phyloP scores from a whole-genome alignment of 2,888 invertebrate genomes.

The Drosophila picticornis region DNA sequence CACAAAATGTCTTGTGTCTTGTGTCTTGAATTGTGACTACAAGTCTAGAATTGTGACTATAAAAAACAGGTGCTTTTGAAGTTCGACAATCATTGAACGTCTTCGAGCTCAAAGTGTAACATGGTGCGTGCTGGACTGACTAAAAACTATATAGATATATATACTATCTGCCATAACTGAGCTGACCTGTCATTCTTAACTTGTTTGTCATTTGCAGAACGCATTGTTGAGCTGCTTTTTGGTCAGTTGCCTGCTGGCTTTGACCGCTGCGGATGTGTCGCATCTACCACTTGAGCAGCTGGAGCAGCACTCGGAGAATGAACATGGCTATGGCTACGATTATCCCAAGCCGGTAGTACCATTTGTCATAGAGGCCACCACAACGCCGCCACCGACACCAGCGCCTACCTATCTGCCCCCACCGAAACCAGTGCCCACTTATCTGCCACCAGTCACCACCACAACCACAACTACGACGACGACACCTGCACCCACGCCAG shows the following conservation, averaged over 20 bases:
- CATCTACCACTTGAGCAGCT: slow-evolving; percentile 63
- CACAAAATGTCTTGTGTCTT: not conserved
- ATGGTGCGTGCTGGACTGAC: slow-evolving; percentile 54
- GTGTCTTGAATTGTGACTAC: not conserved
- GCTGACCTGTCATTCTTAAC: slow-evolving; percentile 4
- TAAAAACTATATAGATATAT: not conserved
- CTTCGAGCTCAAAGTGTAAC: slow-evolving; percentile 71
- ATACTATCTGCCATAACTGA: not conserved
- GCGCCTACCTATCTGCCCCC: slow-evolving; percentile 63
- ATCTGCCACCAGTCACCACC: slow-evolving; percentile 48
- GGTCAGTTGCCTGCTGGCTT: slow-evolving; percentile 54
- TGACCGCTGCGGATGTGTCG: slow-evolving; percentile 74
- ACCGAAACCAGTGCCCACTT: slow-evolving; percentile 49
- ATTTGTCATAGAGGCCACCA: slow-evolving; percentile 61
- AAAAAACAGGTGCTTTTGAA: slow-evolving; percentile 63
- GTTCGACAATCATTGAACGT: slow-evolving; percentile 66
- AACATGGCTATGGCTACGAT: slow-evolving; percentile 75
- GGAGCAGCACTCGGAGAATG: slow-evolving; percentile 19
- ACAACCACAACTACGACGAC: slow-evolving; percentile 46
- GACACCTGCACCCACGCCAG: slow-evolving; percentile 58
- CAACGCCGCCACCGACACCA: slow-evolving; percentile 58
- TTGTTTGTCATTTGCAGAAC: slow-evolving; percentile 49
- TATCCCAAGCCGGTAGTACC: slow-evolving; percentile 71
- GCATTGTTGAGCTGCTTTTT: slow-evolving; percentile 53
- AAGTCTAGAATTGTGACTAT: slow-evolving; percentile 73